Conservation (phyloP, 1,140 invertebrate genomes). For the Oppia nitens region DNA sequence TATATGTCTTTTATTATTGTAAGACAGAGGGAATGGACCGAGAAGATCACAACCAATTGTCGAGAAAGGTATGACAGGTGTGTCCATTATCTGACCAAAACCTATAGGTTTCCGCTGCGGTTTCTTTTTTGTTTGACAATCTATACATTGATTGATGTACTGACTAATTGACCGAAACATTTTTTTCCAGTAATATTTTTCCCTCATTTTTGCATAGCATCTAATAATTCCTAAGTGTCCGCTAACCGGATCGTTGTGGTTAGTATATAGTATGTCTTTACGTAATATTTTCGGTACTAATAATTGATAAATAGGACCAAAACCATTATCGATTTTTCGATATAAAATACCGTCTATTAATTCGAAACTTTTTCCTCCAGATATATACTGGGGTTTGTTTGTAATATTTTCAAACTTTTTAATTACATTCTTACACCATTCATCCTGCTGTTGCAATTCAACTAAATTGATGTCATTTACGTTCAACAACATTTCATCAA, state of each 20-base stretch:
- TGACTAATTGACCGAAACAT: slow-evolving; percentile 12
- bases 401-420: neutral
- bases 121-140: slow-evolving; percentile 19
- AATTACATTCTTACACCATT: neutral
- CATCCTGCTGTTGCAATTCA: neutral
- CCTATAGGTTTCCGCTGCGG: slow-evolving; percentile 2
- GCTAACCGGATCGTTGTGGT: slow-evolving; percentile 23
- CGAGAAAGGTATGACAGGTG: slow-evolving; percentile 19
- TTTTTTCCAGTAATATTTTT: slow-evolving; percentile 19
- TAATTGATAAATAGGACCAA: neutral
- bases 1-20: slow-evolving; percentile 23
- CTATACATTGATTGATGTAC: slow-evolving; percentile 18
- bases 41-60: slow-evolving; percentile 25
- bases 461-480: neutral
- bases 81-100: slow-evolving; percentile 10
- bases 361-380: neutral
- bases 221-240: slow-evolving; percentile 20
- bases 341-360: neutral
- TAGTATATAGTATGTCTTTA: slow-evolving; percentile 33
- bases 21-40: slow-evolving; percentile 21
- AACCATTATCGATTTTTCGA: neutral
- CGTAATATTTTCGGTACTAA: neutral
- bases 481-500: neutral
- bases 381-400: neutral
- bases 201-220: slow-evolving; percentile 17